Conservation (phyloP, 2,797 vertebrate species). For the Typhlichthys subterraneus region DNA sequence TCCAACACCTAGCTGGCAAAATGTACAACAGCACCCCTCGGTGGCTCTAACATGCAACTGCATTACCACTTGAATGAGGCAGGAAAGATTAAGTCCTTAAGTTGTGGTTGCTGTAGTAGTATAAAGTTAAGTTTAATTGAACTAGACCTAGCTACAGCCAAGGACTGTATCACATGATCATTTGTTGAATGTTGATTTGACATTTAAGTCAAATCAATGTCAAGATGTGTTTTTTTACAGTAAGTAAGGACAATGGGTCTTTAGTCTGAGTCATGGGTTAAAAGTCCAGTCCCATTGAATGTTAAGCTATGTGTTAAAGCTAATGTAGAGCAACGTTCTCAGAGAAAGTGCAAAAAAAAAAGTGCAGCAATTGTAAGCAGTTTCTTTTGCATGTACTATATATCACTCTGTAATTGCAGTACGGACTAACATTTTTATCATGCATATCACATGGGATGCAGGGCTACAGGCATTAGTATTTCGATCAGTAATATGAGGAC, state of each 20-base stretch:
- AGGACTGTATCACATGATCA: slow-evolving; percentile 48
- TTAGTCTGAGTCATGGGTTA: slow-evolving; percentile 22
- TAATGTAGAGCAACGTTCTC: slow-evolving; percentile 44
- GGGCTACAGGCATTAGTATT: neutral
- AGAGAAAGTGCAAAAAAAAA: slow-evolving; percentile 64
- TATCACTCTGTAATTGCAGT: slow-evolving; percentile 33
- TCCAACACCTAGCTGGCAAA: slow-evolving; percentile 28
- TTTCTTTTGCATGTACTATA: slow-evolving; percentile 47
- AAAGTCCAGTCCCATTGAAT: slow-evolving; percentile 30
- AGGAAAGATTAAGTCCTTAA: slow-evolving; percentile 16
- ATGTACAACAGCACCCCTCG: slow-evolving; percentile 57
- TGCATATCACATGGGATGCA: too few relatives aligned
- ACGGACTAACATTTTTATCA: slow-evolving; percentile 34
- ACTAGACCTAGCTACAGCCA: slow-evolving; percentile 34
- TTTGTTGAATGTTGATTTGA: slow-evolving; percentile 39
- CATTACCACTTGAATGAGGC: slow-evolving; percentile 13
- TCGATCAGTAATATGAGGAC: slow-evolving; percentile 6
- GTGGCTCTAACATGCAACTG: slow-evolving; percentile 56
- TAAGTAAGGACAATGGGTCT: slow-evolving; percentile 58
- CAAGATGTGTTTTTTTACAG: slow-evolving; percentile 46
- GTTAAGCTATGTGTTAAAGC: slow-evolving; percentile 39
- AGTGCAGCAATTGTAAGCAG: slow-evolving; percentile 67
- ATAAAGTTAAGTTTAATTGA: slow-evolving; percentile 26
- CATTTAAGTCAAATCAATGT: slow-evolving; percentile 24
- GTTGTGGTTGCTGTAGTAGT: slow-evolving; percentile 9